phyloP scores from a whole-genome alignment of 2,888 invertebrate species.

The Pomacea canaliculata region DNA sequence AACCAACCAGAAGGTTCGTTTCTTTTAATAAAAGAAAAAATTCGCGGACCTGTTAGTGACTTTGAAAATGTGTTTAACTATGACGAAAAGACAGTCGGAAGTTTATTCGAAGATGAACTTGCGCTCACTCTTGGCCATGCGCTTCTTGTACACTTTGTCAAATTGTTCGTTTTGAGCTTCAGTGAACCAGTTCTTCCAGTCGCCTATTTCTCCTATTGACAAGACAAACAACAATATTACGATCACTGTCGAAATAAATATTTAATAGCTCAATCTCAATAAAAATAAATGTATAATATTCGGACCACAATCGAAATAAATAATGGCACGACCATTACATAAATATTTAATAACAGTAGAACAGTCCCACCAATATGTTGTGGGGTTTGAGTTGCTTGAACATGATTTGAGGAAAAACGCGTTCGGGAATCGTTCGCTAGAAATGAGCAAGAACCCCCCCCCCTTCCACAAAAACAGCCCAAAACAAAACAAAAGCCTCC shows the following conservation, averaged over 20 bases:
- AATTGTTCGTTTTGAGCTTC: conserved; percentile 15
- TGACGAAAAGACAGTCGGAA: no score
- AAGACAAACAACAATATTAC: not conserved
- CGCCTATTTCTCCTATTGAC: conserved; percentile 18
- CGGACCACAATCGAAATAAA: not conserved
- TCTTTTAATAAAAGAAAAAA: no score
- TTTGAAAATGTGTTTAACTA: no score
- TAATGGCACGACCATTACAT: not conserved
- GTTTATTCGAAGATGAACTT: not conserved
- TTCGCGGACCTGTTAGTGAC: no score
- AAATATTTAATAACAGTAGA: no score
- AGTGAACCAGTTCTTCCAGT: conserved; percentile 29
- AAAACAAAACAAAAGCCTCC: not conserved
- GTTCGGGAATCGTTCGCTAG: not conserved
- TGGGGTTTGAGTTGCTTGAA: no score
- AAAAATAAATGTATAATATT: not conserved
- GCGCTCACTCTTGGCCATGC: not conserved
- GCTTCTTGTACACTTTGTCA: not conserved
- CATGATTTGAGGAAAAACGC: no score
- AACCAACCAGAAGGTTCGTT: no score
- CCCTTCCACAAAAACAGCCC: not conserved
- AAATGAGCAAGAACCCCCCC: not conserved
- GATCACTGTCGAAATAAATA: not conserved
- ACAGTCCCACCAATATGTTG: no score
- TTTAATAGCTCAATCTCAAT: not conserved